These are phyloP conservation scores for Platycheirus rosarum DNA, from an alignment of 2,888 invertebrate species.

Conservation along the genomic window DNA sequence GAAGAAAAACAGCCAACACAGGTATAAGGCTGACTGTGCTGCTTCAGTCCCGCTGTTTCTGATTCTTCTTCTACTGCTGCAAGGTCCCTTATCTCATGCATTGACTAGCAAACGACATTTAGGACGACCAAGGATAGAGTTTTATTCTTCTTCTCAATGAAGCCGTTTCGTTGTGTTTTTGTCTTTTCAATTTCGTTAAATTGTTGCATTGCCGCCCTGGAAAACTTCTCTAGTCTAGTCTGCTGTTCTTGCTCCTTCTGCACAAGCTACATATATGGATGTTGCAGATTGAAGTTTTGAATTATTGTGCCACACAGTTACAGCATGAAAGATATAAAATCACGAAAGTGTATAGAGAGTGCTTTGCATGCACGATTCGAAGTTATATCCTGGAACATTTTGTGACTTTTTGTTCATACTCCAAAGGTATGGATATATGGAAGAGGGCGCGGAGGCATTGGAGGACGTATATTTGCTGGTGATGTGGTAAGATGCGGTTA, in stretches of 20 bases:
- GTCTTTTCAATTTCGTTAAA: constrained; percentile 43
- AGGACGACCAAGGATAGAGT: constrained; percentile 62
- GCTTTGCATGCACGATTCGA: constrained; percentile 54
- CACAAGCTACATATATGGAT: neutral
- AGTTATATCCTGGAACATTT: constrained; percentile 37
- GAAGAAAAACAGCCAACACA: constrained; percentile 34
- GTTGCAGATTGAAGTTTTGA: constrained; percentile 66
- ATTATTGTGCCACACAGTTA: constrained; percentile 68
- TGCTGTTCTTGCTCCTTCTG: neutral
- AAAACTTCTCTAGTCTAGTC: no score
- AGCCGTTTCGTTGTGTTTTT: constrained; percentile 16
- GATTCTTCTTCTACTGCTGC: constrained; percentile 31
- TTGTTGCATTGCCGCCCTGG: constrained; percentile 62
- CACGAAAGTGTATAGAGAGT: constrained; percentile 31
- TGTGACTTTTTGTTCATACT: constrained; percentile 49
- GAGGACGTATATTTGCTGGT: constrained; percentile 1
- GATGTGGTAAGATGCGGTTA: constrained; percentile 48
- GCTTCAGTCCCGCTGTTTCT: constrained; percentile 1
- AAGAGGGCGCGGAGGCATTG: neutral
- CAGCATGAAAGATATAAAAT: constrained; percentile 43
- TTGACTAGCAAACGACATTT: constrained; percentile 70
- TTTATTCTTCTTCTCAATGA: constrained; percentile 37
- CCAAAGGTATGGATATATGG: constrained; percentile 19
- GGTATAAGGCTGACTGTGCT: constrained; percentile 6
- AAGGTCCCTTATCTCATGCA: constrained; percentile 60